Base-by-base conservation (phyloP, 2,797 vertebrate genomes). In the Oreochromis grahami region DNA sequence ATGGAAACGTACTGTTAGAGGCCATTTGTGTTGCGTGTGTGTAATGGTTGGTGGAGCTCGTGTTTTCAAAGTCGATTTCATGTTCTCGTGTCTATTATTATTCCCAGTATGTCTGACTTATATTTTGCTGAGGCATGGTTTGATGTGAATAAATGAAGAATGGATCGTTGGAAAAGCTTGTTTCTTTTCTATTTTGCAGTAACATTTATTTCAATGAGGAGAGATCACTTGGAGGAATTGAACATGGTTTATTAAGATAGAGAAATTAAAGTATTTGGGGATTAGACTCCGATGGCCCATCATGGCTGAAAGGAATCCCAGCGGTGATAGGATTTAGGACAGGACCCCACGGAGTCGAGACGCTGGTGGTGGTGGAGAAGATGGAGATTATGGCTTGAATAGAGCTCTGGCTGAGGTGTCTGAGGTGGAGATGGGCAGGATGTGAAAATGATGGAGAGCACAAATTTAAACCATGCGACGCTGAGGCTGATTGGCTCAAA, bases 1-100 rank as follows among this genome's bases (percentile, higher is more conserved):
- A 24, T 12, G 55, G 52, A 86, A 83, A 81, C 15, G 72, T 38
- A 78, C 32, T 82, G 36, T 70, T 24, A 6, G 32, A 72, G 5
- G 50, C 24, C 17, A 0, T 74, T 13, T 50, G 68, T 14, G 4
- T 83, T 58, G 3, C 41, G 1, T 68, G 32, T 79, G 17, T 60
- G 17, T 34, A 65, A 19, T 50, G 19, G 48, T 74, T 45, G 24
- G 7, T 10, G 34, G 51, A 14, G 17, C 12, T 58, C 13, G 48
- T 65, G 60, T 12, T 68, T 52, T 38, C 78, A 65, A n/a, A 50
- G 58, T 26, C 3, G n/a, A 26, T 68, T 17, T 52, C 12, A 6
- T 3, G 11, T 52, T 34, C 41, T 24, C 63, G 5, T 48, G 48
- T 48, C 43, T 72, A 70, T 70, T 70, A 45, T 70, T 48, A 29